phyloP scores from a whole-genome alignment of 2,888 invertebrate species.

The Cepaea hortensis region DNA sequence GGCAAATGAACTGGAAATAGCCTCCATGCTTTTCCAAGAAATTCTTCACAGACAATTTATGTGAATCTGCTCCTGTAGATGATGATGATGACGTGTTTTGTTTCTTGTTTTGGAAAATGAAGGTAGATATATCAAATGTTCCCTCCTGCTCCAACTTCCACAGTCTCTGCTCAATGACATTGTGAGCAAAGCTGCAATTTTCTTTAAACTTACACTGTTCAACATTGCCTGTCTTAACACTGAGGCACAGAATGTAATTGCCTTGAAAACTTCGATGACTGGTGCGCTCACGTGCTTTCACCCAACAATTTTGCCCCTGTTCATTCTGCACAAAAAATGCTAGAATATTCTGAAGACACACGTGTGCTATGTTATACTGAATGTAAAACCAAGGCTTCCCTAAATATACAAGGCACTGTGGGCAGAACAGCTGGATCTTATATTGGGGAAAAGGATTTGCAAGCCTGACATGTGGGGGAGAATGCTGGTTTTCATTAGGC shows the following conservation, averaged over 20 bases:
- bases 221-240: slow-evolving; percentile 55
- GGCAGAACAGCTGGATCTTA: slow-evolving; percentile 28
- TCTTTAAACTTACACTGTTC: slow-evolving; percentile 62
- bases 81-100: background rate
- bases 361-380: slow-evolving; percentile 51
- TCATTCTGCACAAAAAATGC: slow-evolving; percentile 54
- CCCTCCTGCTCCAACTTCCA: slow-evolving; percentile 72
- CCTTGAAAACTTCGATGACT: slow-evolving; percentile 69
- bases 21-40: slow-evolving; percentile 66
- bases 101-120: slow-evolving; percentile 65
- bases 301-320: slow-evolving; percentile 54
- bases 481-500: slow-evolving; percentile 26
- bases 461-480: slow-evolving; percentile 10
- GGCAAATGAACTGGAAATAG: slow-evolving; percentile 68
- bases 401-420: slow-evolving; percentile 19
- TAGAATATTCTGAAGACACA: slow-evolving; percentile 68
- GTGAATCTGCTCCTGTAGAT: background rate
- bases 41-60: slow-evolving; percentile 60
- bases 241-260: slow-evolving; percentile 66
- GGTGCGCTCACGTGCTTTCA: slow-evolving; percentile 65
- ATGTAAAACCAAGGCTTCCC: slow-evolving; percentile 36
- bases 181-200: slow-evolving; percentile 70
- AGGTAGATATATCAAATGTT: slow-evolving; percentile 68
- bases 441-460: slow-evolving; percentile 36
- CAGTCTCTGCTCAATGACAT: slow-evolving; percentile 63